These are phyloP conservation scores for Drosophila siamana DNA, from an alignment of 2,888 invertebrate species.

Conservation along the genomic window DNA sequence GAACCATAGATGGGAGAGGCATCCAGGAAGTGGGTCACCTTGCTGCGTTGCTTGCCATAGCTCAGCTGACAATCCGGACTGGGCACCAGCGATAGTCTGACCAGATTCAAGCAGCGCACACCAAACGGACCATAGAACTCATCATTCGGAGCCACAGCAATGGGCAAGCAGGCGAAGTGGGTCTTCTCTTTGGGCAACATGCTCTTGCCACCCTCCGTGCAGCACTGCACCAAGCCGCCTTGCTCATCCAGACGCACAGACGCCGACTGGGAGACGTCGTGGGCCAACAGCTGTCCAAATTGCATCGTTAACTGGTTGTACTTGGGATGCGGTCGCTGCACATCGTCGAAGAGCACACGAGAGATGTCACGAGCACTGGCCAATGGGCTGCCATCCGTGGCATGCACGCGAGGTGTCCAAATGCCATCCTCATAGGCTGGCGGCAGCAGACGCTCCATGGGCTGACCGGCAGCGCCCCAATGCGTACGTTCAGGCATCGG, in stretches of 20 bases:
- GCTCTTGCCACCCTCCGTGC: slow-evolving; percentile 87
- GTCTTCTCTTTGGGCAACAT: slow-evolving; percentile 86
- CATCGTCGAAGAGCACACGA: slow-evolving; percentile 87
- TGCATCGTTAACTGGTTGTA: slow-evolving; percentile 91
- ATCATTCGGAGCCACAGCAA: slow-evolving; percentile 87
- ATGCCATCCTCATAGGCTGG: slow-evolving; percentile 89
- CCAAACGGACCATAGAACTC: slow-evolving; percentile 87
- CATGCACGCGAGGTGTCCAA: slow-evolving; percentile 81
- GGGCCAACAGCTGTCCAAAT: slow-evolving; percentile 92
- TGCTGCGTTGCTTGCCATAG: slow-evolving; percentile 89
- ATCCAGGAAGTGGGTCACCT: slow-evolving; percentile 90
- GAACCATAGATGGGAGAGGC: slow-evolving; percentile 92
- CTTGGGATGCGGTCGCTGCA: slow-evolving; percentile 87
- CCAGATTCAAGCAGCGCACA: slow-evolving; percentile 90
- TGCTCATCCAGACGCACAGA: slow-evolving; percentile 88
- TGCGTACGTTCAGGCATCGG: slow-evolving; percentile 80
- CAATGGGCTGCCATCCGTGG: slow-evolving; percentile 86
- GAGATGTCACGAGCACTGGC: slow-evolving; percentile 90
- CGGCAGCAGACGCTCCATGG: slow-evolving; percentile 89
- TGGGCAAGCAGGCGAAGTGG: slow-evolving; percentile 90
- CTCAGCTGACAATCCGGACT: slow-evolving; percentile 89
- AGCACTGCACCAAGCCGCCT: slow-evolving; percentile 91
- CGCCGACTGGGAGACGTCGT: slow-evolving; percentile 91
- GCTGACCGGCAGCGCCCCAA: slow-evolving; percentile 90
- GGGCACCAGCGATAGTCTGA: slow-evolving; percentile 89